A percentile compares a stretch with the other conserved stretches of the same genome.
Evolutionary conservation across 53 echinoderm and acorn worm species (phyloP).

Genomic region (Patiria pectinifera): DNA sequence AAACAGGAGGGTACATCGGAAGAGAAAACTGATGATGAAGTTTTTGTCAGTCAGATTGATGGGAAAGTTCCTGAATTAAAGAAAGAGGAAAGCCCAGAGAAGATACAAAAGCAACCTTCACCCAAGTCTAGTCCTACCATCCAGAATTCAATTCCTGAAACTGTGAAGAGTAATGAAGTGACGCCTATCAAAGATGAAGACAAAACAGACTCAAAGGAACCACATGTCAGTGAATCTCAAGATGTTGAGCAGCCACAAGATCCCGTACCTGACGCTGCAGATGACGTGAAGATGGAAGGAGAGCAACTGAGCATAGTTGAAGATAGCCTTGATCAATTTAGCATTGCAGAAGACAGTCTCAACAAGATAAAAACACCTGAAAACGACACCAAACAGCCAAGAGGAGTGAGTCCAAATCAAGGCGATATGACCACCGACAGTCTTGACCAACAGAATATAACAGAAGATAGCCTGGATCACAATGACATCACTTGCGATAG

Average conservation of each 20-base stretch:
- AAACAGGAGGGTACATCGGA: slow-evolving; percentile 1
- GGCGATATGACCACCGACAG: slow-evolving; percentile 41
- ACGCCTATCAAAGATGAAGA: background rate
- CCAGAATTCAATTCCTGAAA: background rate
- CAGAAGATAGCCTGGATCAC: slow-evolving; percentile 27
- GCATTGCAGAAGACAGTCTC: slow-evolving; percentile 58
- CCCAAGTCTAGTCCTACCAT: background rate
- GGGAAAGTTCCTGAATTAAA: background rate
- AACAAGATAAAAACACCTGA: slow-evolving; percentile 10
- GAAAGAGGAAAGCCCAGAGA: slow-evolving; percentile 1
- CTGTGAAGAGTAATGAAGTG: slow-evolving; percentile 15
- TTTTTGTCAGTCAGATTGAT: background rate
- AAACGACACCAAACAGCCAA: background rate
- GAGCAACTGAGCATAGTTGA: slow-evolving; percentile 24
- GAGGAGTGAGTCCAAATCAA: slow-evolving; percentile 1
- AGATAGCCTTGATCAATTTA: slow-evolving; percentile 16
- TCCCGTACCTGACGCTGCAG: background rate
- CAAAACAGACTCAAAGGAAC: background rate
- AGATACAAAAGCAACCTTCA: background rate
- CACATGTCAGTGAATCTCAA: background rate
- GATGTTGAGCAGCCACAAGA: background rate
- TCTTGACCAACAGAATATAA: slow-evolving; percentile 27
- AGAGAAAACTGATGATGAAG: slow-evolving; percentile 12
- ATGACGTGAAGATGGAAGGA: background rate
- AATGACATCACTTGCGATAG: slow-evolving; percentile 25